Base-by-base conservation (phyloP, 2,888 invertebrate genomes). In the Apotomis capreana region DNA sequence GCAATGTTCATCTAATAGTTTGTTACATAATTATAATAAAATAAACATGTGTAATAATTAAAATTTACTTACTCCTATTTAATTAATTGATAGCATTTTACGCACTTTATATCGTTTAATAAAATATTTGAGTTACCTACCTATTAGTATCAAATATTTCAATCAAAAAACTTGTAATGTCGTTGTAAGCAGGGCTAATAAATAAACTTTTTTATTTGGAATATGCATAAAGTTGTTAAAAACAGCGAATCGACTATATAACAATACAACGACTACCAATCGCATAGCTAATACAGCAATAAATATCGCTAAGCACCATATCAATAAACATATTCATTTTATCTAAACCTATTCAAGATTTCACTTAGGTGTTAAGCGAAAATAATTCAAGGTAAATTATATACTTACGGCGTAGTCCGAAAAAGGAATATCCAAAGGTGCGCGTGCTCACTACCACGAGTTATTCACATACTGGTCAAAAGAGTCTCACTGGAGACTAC, bases 401-500 rank as follows among this genome's bases (percentile, higher is more conserved):
- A 65, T 74, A 83, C 83, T 82, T 80, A 83, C 83, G 76, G 74
- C 75, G 69, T 69, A 44, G 64, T 71, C 65, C 75, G 74, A 75
- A 77, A 74, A 67, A 74, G 67, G 15, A 58, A 74, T 65, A 72
- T 74, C 74, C 73, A 76, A 62, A 73, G 77, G 76, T 78, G 79
- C 82, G 83, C 81, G 82, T 77, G 79, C 76, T 75, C 81, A 76
- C 79, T 72, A 70, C 70, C 79, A 80, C 81, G 71, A 72, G 76
- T 75, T 60, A 77, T 76, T 78, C 80, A 79, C 79, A 78, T 78
- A 84, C 84, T 84, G 82, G 76, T 77, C 79, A 77, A 71, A 67
- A 70, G 69, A 70, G 74, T 67, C 74, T 68, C 68, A 68, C 70
- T 78, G 81, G 78, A 78, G 77, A 78, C 77, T 77, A 78, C 77